phyloP scores from a whole-genome alignment of 2,113 vertebrate species.

The Seriola dumerili region DNA sequence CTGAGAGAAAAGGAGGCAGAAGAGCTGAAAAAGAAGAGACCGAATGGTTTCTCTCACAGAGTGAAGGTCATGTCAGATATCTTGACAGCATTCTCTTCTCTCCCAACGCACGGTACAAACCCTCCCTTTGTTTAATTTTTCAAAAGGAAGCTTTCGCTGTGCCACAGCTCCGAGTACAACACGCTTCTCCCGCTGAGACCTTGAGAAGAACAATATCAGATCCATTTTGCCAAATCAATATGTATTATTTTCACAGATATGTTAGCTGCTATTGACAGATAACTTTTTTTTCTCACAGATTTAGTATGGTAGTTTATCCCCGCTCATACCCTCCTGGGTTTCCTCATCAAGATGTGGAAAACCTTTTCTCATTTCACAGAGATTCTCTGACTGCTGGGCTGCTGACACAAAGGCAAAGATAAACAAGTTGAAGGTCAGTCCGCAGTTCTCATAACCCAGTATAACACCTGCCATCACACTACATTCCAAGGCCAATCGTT shows the following conservation, averaged over 20 bases:
- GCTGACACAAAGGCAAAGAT: conserved; percentile 30
- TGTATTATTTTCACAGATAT: conserved; percentile 59
- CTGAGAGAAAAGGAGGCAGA: conserved; percentile 17
- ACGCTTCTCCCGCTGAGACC: conserved; percentile 33
- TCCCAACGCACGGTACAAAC: not conserved
- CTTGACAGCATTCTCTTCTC: conserved; percentile 29
- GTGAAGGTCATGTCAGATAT: conserved; percentile 45
- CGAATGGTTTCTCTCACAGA: conserved; percentile 28
- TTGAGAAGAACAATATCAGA: conserved; percentile 56
- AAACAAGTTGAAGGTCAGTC: conserved; percentile 67
- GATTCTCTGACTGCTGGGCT: conserved; percentile 22
- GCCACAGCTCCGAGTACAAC: conserved; percentile 13
- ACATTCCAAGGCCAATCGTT: conserved; percentile 21
- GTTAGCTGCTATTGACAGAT: conserved; percentile 41
- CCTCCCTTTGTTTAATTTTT: conserved; percentile 52
- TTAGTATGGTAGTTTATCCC: conserved; percentile 46
- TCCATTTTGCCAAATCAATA: conserved; percentile 63
- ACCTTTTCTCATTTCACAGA: conserved; percentile 36
- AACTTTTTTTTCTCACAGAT: conserved; percentile 25
- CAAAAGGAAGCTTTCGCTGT: conserved; percentile 43
- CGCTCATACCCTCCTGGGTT: conserved; percentile 32
- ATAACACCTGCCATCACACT: conserved; percentile 31
- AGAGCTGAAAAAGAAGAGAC: not conserved
- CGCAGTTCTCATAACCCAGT: conserved; percentile 10
- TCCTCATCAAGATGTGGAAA: conserved; percentile 39